Conservation (phyloP, 2,797 vertebrate species). For the Cryptoblepharus egeriae region DNA sequence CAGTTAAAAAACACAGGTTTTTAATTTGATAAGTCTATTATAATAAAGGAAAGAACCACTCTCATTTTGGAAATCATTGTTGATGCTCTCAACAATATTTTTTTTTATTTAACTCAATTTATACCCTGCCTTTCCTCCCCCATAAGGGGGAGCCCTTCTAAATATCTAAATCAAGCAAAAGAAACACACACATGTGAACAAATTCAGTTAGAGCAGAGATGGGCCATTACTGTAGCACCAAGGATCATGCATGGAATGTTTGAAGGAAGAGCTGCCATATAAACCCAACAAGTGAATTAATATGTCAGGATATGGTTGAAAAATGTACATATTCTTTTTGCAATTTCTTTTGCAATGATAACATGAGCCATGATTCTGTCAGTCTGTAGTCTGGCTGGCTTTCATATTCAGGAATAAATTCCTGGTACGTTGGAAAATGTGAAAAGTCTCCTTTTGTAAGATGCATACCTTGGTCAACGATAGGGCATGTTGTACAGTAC, state of each 20-base stretch:
- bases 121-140: no score
- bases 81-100: background rate
- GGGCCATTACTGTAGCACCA: background rate
- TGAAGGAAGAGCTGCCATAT: background rate
- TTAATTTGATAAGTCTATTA: background rate
- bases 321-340: no score
- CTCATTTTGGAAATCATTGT: background rate
- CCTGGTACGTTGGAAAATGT: background rate
- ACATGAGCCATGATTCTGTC: background rate
- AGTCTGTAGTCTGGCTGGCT: background rate
- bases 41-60: background rate
- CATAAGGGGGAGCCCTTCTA: no score
- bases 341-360: background rate
- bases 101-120: no score
- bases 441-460: background rate
- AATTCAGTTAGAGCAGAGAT: slow-evolving; percentile 10
- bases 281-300: background rate
- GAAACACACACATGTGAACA: background rate
- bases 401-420: background rate
- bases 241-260: background rate
- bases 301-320: background rate
- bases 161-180: background rate
- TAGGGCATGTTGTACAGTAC: no score
- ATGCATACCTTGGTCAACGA: background rate
- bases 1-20: background rate